A percentile compares a stretch with the other conserved stretches of the same genome.
phyloP scores from a whole-genome alignment of 2,113 vertebrate genomes.

The Donacobius atricapilla region DNA sequence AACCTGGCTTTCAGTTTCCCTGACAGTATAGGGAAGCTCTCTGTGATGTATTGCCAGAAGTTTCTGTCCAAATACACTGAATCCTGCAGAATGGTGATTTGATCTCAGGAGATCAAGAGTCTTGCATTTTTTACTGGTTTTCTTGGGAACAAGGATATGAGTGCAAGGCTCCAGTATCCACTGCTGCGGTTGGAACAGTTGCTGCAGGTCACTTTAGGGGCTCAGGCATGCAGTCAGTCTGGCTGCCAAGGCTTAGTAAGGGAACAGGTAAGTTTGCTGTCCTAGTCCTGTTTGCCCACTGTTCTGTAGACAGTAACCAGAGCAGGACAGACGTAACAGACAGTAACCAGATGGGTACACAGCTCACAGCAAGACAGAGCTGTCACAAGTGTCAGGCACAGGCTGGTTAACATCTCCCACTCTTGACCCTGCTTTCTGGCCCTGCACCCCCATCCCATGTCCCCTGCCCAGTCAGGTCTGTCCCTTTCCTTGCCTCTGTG shows the following conservation, averaged over 20 bases:
- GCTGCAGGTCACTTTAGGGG: not conserved
- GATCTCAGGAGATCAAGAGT: not conserved
- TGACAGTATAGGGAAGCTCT: not conserved
- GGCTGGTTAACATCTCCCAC: not conserved
- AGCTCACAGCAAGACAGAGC: not conserved
- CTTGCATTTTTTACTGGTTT: not conserved
- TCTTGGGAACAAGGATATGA: not conserved
- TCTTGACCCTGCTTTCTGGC: not conserved
- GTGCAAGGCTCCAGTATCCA: not conserved
- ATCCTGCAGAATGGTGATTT: not conserved
- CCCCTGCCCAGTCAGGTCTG: not conserved
- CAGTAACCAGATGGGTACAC: not conserved
- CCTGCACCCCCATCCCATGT: not conserved
- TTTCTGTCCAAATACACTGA: not conserved
- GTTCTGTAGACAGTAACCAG: not conserved
- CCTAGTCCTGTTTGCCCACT: not conserved
- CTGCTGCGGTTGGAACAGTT: accelerated
- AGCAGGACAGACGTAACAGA: not conserved
- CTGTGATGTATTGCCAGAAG: not conserved
- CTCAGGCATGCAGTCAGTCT: not conserved
- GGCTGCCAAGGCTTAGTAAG: not conserved
- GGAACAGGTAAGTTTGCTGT: not conserved
- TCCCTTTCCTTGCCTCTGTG: not conserved
- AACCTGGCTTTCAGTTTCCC: not conserved
- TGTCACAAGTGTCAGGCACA: accelerated